These are phyloP conservation scores for Anthoscopus minutus DNA, from an alignment of 2,113 vertebrate species.

Conservation along the genomic window DNA sequence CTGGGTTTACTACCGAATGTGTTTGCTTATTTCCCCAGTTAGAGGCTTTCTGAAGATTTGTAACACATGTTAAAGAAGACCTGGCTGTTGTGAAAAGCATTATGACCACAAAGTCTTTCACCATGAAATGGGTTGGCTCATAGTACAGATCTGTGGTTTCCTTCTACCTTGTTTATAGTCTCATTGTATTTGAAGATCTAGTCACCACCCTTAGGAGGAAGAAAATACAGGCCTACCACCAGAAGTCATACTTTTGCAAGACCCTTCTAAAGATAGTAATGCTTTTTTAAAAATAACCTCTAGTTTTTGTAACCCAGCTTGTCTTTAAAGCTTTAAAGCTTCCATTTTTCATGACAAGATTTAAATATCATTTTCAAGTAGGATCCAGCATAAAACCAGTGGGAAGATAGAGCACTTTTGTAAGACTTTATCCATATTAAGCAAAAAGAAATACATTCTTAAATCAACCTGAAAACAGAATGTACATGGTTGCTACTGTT, in stretches of 20 bases:
- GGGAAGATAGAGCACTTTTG: not conserved
- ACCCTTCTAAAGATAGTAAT: not conserved
- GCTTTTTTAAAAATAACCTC: not conserved
- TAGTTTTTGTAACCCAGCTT: not conserved
- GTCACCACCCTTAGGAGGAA: not conserved
- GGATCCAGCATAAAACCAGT: not conserved
- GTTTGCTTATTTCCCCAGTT: conserved; percentile 15
- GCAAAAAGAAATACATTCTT: not conserved
- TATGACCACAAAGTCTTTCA: not conserved
- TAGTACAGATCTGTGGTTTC: not conserved
- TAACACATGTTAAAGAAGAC: not conserved
- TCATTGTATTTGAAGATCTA: not conserved
- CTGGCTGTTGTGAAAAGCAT: not conserved
- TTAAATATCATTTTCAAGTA: not conserved
- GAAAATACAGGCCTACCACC: not conserved
- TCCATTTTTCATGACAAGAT: not conserved
- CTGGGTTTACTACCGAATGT: not conserved
- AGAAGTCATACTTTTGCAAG: not conserved
- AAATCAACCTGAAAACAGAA: not conserved
- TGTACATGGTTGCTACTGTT: not conserved
- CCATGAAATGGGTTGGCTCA: not conserved
- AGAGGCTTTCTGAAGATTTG: not conserved
- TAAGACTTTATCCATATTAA: not conserved
- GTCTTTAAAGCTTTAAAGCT: not conserved
- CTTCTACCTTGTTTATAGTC: not conserved